A percentile compares a stretch with the other conserved stretches of the same genome.
phyloP scores from a whole-genome alignment of 2,797 vertebrate species.

The Cyprinodon diabolis region DNA sequence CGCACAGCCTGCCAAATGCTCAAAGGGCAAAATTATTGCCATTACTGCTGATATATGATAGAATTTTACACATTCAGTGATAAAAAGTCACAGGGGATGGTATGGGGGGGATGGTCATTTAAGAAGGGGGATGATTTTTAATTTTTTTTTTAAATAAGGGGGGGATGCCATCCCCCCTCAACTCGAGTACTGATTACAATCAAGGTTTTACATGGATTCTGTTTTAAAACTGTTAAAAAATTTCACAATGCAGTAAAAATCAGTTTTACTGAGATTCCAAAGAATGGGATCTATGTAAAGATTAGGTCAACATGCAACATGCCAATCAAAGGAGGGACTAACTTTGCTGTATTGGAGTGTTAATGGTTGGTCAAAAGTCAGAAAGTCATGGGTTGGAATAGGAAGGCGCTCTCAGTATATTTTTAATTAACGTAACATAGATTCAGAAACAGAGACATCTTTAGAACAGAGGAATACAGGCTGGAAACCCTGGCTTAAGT shows the following conservation, averaged over 20 bases:
- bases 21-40: too few relatives aligned
- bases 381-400: not conserved
- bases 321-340: not conserved
- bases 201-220: not conserved
- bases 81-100: too few relatives aligned
- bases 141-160: too few relatives aligned
- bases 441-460: not conserved
- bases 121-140: too few relatives aligned
- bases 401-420: not conserved
- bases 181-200: too few relatives aligned
- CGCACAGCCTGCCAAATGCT: too few relatives aligned
- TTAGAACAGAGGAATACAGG: not conserved
- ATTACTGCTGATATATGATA: too few relatives aligned
- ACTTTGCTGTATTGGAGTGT: not conserved
- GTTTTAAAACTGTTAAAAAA: not conserved
- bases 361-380: not conserved
- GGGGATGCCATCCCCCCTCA: too few relatives aligned
- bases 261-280: not conserved
- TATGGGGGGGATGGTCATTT: too few relatives aligned
- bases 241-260: not conserved
- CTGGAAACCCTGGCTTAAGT: not conserved
- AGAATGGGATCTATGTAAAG: not conserved
- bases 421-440: not conserved
- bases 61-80: too few relatives aligned
- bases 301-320: not conserved